Evolutionary conservation across 1,140 invertebrate species (phyloP), one percentile per base, ranked within the genome.

Genomic region (Hylaeus volcanicus): DNA sequence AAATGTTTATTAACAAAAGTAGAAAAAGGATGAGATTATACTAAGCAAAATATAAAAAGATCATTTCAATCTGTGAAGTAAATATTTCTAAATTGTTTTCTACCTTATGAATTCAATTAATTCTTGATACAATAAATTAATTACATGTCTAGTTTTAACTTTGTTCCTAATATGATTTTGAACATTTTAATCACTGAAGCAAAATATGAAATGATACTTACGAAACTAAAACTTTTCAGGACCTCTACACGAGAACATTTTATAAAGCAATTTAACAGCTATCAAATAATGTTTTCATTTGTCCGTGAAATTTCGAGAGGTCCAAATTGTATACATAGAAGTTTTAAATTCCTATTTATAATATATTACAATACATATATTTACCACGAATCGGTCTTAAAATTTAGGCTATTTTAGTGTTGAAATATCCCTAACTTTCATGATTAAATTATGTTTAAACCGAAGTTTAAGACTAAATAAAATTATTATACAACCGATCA

Each of bases 1-100:
- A 75, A 69, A 60, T 75, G 12, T 75, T 80, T 80, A 68, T 75
- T 80, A 80, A 75, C 64, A 68, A 75, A 80, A 80, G 39, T 80
- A 75, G 12, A 74, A 74, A 74, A 80, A 45, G 58, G 45, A 55
- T 64, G 26, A 70, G 9, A 53, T 68, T 63, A 75, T 15, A 58
- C 37, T 72, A 63, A 45, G 11, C 45, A 75, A 55, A 75, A 45
- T 75, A 63, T 69, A 74, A 79, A 68, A 79, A 75, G 37, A 68
- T 60, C n/a, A 66, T 51, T 68, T 75, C 12, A 80, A 68, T 55
- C 43, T 5, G 48, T 69, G 64, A 53, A 74, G 14, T 72, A 79
- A 37, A 79, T 43, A 43, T 74, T 53, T 74, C 55, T 58, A 74
- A 80, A 80, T 68, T n/a, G 60, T 70, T 55, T 45, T 8, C 70